Evolutionary conservation across 2,888 invertebrate genomes (phyloP).

Genomic region (Drosophila leonis): DNA sequence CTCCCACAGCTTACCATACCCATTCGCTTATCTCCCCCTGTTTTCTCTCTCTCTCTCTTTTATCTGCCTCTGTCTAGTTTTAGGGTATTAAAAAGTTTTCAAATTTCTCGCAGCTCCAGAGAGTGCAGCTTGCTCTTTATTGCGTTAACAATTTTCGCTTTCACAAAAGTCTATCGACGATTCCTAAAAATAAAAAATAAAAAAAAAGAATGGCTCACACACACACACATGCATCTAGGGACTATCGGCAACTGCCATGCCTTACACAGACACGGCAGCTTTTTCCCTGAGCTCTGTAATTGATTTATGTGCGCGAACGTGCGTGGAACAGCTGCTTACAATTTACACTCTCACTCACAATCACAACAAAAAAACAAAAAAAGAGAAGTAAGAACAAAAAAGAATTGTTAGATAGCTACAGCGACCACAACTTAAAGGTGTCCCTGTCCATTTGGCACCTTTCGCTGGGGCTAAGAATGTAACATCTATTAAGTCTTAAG

Average conservation of each 20-base stretch:
- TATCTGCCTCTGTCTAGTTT: conserved; percentile 5
- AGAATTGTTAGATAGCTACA: conserved; percentile 18
- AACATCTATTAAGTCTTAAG: not conserved
- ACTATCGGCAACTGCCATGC: conserved; percentile 43
- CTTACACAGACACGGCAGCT: conserved; percentile 17
- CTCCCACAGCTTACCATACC: not conserved
- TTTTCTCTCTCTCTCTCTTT: not conserved
- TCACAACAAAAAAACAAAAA: conserved; percentile 1
- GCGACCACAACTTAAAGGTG: conserved; percentile 35
- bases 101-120: conserved; percentile 64
- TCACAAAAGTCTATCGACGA: conserved; percentile 61
- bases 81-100: conserved; percentile 72
- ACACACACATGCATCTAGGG: conserved; percentile 16
- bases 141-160: conserved; percentile 72
- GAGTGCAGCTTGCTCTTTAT: conserved; percentile 72
- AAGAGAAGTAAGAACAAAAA: conserved; percentile 12
- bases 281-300: conserved; percentile 64
- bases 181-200: conserved; percentile 14
- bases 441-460: conserved; percentile 6
- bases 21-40: not conserved
- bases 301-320: conserved; percentile 76
- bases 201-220: not conserved
- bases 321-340: conserved; percentile 72
- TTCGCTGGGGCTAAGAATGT: not conserved
- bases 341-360: conserved; percentile 21